These are phyloP conservation scores for Halesus radiatus DNA, from an alignment of 1,140 invertebrate species.

Conservation along the genomic window DNA sequence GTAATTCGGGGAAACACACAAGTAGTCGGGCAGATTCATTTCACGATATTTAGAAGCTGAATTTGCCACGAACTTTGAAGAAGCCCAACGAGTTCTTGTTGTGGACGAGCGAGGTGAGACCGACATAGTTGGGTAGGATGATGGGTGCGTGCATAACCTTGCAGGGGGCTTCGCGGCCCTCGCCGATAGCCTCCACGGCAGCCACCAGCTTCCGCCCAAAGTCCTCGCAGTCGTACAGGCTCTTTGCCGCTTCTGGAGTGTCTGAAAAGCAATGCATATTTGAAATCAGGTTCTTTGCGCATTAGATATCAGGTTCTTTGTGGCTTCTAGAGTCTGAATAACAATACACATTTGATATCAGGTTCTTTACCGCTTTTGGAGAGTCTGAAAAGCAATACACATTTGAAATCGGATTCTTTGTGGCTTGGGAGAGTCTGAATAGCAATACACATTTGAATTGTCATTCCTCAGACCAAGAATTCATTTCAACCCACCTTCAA, in stretches of 20 bases:
- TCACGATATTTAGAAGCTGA: conserved; percentile 78
- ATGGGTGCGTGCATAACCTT: conserved; percentile 79
- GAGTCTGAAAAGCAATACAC: too few relatives aligned
- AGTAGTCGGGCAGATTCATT: too few relatives aligned
- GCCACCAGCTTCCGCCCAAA: conserved; percentile 71
- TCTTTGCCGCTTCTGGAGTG: conserved; percentile 63
- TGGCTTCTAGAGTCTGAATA: too few relatives aligned
- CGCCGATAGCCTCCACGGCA: conserved; percentile 64
- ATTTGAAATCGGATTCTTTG: too few relatives aligned
- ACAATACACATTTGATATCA: too few relatives aligned
- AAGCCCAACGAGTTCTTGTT: conserved; percentile 88
- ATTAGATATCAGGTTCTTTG: too few relatives aligned
- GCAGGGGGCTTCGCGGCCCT: conserved; percentile 62
- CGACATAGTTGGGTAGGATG: conserved; percentile 84
- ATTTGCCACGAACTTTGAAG: conserved; percentile 87
- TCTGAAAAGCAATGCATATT: conserved; percentile 58
- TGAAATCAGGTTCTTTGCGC: neutral
- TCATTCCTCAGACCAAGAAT: too few relatives aligned
- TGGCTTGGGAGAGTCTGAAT: too few relatives aligned
- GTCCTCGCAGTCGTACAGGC: conserved; percentile 72
- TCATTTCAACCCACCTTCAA: too few relatives aligned
- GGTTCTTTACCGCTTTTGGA: too few relatives aligned
- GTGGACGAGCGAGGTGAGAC: conserved; percentile 83
- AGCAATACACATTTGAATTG: too few relatives aligned
- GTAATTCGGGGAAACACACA: too few relatives aligned